Conservation (phyloP, 2,113 vertebrate genomes). For the Megaleporinus macrocephalus region DNA sequence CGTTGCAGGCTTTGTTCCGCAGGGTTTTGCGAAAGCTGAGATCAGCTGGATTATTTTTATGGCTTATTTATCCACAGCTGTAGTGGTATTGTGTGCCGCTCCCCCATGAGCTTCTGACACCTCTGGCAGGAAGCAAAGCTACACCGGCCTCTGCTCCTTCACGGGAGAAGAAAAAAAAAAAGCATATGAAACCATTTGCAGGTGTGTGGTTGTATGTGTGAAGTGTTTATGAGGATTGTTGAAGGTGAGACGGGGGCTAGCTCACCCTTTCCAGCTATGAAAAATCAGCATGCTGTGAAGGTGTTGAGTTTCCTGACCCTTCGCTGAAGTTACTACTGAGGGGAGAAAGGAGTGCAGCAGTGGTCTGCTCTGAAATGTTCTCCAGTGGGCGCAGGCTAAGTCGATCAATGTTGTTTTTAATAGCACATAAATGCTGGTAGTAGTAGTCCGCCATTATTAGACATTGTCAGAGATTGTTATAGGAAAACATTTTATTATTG, state of each 20-base stretch:
- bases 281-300: background rate
- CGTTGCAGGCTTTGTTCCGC: slow-evolving; percentile 27
- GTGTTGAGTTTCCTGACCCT: slow-evolving; percentile 1
- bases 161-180: background rate
- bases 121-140: slow-evolving; percentile 19
- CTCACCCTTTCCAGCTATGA: background rate
- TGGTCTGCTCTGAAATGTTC: background rate
- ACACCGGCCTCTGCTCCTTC: slow-evolving; percentile 2
- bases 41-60: slow-evolving; percentile 50
- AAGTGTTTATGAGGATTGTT: background rate
- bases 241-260: background rate
- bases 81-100: slow-evolving; percentile 37
- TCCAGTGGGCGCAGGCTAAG: background rate
- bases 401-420: too few species aligned
- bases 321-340: background rate
- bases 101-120: slow-evolving; percentile 45
- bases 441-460: too few species aligned
- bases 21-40: slow-evolving; percentile 28
- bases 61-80: slow-evolving; percentile 39
- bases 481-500: too few species aligned
- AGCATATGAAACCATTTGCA: background rate
- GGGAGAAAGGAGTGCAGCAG: background rate
- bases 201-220: background rate
- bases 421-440: too few species aligned
- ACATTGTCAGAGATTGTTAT: too few species aligned